Evolutionary conservation across 1,140 invertebrate species (phyloP).

Genomic region (Sinonovacula constricta): DNA sequence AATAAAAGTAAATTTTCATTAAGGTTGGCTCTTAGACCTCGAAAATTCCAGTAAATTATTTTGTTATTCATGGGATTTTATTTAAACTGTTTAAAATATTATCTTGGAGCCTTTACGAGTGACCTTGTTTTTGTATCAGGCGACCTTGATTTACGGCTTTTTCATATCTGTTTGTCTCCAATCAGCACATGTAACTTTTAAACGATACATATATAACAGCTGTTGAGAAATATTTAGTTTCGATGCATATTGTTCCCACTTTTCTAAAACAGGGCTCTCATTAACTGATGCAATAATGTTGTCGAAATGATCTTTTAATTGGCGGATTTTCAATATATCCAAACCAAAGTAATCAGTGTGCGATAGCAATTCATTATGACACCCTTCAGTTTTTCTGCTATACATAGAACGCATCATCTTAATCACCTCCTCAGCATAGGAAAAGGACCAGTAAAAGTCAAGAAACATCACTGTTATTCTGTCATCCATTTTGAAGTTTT

Average conservation of each 20-base stretch:
- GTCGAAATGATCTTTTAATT: neutral
- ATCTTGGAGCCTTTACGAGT: no score
- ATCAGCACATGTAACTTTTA: constrained; percentile 10
- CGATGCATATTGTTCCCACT: neutral
- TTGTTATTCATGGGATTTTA: no score
- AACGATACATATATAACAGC: neutral
- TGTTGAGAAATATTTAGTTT: neutral
- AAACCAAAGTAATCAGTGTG: neutral
- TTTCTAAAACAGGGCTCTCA: neutral
- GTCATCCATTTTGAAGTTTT: neutral
- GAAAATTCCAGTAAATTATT: no score
- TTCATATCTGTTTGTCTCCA: constrained; percentile 22
- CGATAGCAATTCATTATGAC: neutral
- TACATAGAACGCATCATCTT: neutral
- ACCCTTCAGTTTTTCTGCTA: neutral
- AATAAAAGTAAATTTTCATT: no score
- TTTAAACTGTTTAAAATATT: no score
- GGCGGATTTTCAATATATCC: neutral
- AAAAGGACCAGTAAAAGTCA: neutral
- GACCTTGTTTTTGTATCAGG: no score
- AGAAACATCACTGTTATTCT: neutral
- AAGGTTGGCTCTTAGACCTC: no score
- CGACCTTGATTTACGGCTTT: no score
- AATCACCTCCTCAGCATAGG: neutral
- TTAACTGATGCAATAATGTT: neutral